A percentile compares a stretch with the other conserved stretches of the same genome.
Conservation (phyloP, 2,888 invertebrate species). For the Chloroclysta siterata region DNA sequence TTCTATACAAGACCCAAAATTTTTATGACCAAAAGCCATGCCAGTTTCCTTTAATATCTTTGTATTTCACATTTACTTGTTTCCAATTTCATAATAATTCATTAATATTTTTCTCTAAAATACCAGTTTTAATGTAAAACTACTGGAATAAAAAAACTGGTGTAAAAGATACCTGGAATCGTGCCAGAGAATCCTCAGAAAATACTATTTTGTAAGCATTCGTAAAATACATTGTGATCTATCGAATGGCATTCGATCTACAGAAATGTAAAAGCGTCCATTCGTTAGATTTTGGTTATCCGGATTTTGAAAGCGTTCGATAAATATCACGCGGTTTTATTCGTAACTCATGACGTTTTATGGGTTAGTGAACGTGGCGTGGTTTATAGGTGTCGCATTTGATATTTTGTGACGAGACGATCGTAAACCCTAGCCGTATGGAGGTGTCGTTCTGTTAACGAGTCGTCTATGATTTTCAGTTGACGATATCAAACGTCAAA, state of each 20-base stretch:
- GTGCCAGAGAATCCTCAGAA: slow-evolving; percentile 21
- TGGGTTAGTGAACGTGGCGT: slow-evolving; percentile 39
- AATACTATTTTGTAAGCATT: slow-evolving; percentile 33
- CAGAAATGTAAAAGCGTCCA: slow-evolving; percentile 3
- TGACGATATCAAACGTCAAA: background rate
- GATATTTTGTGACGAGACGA: slow-evolving; percentile 40
- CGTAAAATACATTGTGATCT: slow-evolving; percentile 5
- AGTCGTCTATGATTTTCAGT: slow-evolving; percentile 19
- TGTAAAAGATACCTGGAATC: slow-evolving; percentile 27
- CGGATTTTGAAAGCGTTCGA: slow-evolving; percentile 19
- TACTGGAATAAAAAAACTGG: no score
- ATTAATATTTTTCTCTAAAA: background rate
- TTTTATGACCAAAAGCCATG: no score
- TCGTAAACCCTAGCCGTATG: slow-evolving; percentile 34
- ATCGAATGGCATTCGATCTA: slow-evolving; percentile 1
- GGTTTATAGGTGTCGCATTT: slow-evolving; percentile 38
- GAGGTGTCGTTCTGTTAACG: slow-evolving; percentile 35
- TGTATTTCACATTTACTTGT: no score
- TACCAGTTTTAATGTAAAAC: slow-evolving; percentile 13
- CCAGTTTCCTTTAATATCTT: no score
- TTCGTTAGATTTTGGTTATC: background rate
- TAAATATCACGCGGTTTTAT: slow-evolving; percentile 40
- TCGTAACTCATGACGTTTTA: slow-evolving; percentile 41
- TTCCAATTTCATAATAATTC: no score
- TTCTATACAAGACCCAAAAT: no score